phyloP scores from a whole-genome alignment of 2,888 invertebrate species.

The Drosophila stalkeri region DNA sequence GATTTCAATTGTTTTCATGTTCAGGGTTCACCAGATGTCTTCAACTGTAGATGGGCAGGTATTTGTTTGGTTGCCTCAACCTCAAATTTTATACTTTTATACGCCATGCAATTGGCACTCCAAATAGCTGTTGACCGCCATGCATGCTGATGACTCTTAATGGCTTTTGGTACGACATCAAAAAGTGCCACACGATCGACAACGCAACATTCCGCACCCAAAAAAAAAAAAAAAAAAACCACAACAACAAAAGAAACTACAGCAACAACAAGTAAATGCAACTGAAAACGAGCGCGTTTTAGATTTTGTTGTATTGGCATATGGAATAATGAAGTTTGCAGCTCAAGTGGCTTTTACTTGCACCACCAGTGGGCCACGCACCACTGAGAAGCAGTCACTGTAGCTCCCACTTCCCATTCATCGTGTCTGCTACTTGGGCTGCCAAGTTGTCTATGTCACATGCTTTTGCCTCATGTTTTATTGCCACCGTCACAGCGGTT shows the following conservation, averaged over 20 bases:
- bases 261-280: slow-evolving; percentile 32
- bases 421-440: slow-evolving; percentile 37
- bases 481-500: slow-evolving; percentile 44
- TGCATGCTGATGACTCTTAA: slow-evolving; percentile 79
- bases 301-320: slow-evolving; percentile 44
- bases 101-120: slow-evolving; percentile 71
- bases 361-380: slow-evolving; percentile 38
- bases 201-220: slow-evolving; percentile 63
- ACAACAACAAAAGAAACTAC: slow-evolving; percentile 7
- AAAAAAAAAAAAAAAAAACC: slow-evolving; percentile 35
- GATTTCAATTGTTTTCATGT: slow-evolving; percentile 22
- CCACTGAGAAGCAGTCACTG: slow-evolving; percentile 39
- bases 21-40: slow-evolving; percentile 36
- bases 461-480: slow-evolving; percentile 60
- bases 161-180: slow-evolving; percentile 42
- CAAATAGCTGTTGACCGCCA: slow-evolving; percentile 75
- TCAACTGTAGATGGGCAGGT: slow-evolving; percentile 6
- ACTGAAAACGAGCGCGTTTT: slow-evolving; percentile 59
- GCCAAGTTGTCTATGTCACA: slow-evolving; percentile 77
- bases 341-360: slow-evolving; percentile 39
- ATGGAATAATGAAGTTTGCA: slow-evolving; percentile 72
- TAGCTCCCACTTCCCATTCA: slow-evolving; percentile 8
- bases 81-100: slow-evolving; percentile 37
- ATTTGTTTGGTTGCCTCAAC: slow-evolving; percentile 34
- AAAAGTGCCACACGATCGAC: slow-evolving; percentile 36